Evolutionary conservation across 2,888 invertebrate species (phyloP).

Genomic region (Agriopis aurantiaria): DNA sequence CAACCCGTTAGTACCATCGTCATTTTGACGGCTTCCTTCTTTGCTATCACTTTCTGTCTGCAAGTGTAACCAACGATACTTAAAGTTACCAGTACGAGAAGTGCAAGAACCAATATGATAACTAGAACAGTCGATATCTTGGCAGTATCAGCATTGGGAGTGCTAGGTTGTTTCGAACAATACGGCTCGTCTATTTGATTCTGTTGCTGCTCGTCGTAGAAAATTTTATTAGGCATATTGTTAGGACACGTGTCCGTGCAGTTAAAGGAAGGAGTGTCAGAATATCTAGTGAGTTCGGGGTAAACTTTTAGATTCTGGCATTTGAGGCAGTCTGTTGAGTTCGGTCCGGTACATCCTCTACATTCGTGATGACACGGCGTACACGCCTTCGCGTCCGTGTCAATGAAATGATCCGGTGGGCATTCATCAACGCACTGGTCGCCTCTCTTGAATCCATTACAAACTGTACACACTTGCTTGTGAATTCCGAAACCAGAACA

Average conservation of each 20-base stretch:
- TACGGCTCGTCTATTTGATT: constrained; percentile 91
- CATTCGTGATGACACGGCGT: constrained; percentile 93
- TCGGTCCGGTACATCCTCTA: constrained; percentile 93
- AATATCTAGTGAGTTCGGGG: constrained; percentile 68
- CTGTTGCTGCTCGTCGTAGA: constrained; percentile 87
- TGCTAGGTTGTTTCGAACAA: constrained; percentile 89
- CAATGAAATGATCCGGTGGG: constrained; percentile 93
- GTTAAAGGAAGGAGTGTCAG: constrained; percentile 90
- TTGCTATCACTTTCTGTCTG: constrained; percentile 92
- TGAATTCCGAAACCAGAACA: constrained; percentile 96
- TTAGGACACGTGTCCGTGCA: constrained; percentile 94
- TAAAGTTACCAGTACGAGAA: constrained; percentile 85
- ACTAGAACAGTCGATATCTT: constrained; percentile 79
- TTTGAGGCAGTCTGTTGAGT: constrained; percentile 90
- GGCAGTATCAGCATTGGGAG: constrained; percentile 68
- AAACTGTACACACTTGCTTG: constrained; percentile 94
- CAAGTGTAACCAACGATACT: constrained; percentile 87
- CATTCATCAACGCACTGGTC: constrained; percentile 97
- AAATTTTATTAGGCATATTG: constrained; percentile 92
- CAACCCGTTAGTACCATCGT: constrained; percentile 96
- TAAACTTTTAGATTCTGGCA: constrained; percentile 93
- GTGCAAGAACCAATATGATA: constrained; percentile 84
- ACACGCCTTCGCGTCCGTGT: constrained; percentile 90
- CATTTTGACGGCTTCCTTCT: constrained; percentile 96
- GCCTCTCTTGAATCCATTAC: constrained; percentile 93